Evolutionary conservation across 2,113 vertebrate species (phyloP).

Genomic region (Xyliphius kryptos): DNA sequence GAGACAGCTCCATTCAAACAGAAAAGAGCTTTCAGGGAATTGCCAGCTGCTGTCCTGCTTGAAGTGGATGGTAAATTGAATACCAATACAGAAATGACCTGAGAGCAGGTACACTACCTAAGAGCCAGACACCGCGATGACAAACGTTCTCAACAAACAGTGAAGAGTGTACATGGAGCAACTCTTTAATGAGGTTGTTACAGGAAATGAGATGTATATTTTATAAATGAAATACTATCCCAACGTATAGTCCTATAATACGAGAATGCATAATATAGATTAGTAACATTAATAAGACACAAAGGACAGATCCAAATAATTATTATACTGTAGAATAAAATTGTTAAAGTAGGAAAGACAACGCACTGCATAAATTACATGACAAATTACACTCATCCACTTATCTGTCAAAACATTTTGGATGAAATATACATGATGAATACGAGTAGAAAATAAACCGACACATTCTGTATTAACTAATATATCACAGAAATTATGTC

Average conservation of each 20-base stretch:
- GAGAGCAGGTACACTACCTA: neutral
- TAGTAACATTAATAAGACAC: too few species aligned
- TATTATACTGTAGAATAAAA: too few species aligned
- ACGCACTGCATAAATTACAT: too few species aligned
- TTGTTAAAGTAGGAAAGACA: too few species aligned
- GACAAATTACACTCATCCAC: too few species aligned
- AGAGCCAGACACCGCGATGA: neutral
- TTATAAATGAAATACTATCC: neutral
- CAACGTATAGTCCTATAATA: neutral
- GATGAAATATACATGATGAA: too few species aligned
- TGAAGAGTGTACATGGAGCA: neutral
- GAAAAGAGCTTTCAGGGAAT: neutral
- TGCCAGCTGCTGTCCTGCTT: neutral
- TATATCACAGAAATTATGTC: too few species aligned
- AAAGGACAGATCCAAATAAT: too few species aligned
- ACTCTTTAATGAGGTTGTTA: slow-evolving; percentile 3
- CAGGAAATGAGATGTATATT: neutral
- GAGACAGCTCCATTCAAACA: neutral
- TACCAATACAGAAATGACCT: neutral
- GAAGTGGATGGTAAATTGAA: neutral
- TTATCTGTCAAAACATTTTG: too few species aligned
- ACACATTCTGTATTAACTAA: too few species aligned
- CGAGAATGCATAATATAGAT: too few species aligned
- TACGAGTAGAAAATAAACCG: too few species aligned
- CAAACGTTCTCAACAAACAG: neutral